A percentile compares a stretch with the other conserved stretches of the same genome.
phyloP scores from a whole-genome alignment of 2,113 vertebrate genomes.

The Indicator maculatus region DNA sequence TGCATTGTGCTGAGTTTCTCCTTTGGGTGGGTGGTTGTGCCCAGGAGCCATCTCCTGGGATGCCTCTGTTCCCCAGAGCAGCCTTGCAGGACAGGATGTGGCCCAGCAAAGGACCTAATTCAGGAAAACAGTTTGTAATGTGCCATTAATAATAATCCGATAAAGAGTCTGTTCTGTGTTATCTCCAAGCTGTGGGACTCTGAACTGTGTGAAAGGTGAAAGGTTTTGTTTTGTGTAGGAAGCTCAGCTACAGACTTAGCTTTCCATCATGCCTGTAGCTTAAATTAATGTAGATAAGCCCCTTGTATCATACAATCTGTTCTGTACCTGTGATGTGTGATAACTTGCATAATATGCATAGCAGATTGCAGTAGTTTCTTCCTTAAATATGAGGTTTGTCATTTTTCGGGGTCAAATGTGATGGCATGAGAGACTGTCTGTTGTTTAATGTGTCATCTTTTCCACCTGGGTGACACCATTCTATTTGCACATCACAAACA shows the following conservation, averaged over 20 bases:
- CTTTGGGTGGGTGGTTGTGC: background rate
- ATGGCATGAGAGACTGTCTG: slow-evolving; percentile 29
- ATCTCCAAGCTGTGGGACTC: background rate
- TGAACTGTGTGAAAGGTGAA: background rate
- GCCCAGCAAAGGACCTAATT: background rate
- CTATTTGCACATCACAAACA: background rate
- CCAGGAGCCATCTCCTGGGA: background rate
- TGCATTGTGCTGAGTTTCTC: background rate
- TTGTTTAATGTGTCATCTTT: slow-evolving; percentile 45
- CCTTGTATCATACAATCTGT: background rate
- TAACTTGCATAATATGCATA: background rate
- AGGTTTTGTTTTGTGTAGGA: background rate
- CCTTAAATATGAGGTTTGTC: slow-evolving; percentile 3
- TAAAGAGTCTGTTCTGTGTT: background rate
- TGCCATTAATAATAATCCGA: background rate
- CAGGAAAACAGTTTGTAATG: background rate
- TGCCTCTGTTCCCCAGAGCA: background rate
- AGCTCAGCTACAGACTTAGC: background rate
- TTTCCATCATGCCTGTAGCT: background rate
- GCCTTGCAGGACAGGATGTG: background rate
- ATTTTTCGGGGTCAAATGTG: background rate
- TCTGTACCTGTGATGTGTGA: background rate
- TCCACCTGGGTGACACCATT: slow-evolving; percentile 58
- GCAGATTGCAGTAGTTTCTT: background rate
- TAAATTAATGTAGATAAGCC: background rate